These are phyloP conservation scores for Holcopasites calliopsidis DNA, from an alignment of 1,140 invertebrate species.

Conservation along the genomic window DNA sequence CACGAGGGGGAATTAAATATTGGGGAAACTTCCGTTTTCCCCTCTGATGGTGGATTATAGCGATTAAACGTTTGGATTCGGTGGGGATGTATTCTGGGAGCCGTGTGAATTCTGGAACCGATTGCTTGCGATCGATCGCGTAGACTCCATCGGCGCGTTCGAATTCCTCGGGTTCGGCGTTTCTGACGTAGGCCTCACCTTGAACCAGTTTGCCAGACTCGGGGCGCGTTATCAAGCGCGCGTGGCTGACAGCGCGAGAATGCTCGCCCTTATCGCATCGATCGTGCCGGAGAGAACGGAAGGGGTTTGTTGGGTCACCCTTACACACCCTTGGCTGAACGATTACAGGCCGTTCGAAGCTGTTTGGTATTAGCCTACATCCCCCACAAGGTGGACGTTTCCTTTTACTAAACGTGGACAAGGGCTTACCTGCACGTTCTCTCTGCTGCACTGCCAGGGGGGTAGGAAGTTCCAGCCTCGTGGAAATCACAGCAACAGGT, in stretches of 20 bases:
- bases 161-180: slow-evolving; percentile 41
- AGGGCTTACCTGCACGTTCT: slow-evolving; percentile 28
- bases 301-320: not conserved
- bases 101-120: too few species aligned
- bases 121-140: slow-evolving; percentile 35
- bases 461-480: slow-evolving; percentile 27
- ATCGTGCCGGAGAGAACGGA: not conserved
- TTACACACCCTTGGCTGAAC: slow-evolving; percentile 1
- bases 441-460: not conserved
- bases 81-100: too few species aligned
- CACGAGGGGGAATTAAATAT: not conserved
- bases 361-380: not conserved
- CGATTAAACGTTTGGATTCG: too few species aligned
- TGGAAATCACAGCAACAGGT: slow-evolving; percentile 70
- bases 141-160: slow-evolving; percentile 18
- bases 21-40: too few species aligned
- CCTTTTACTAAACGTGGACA: not conserved
- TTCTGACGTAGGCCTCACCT: slow-evolving; percentile 49
- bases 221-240: slow-evolving; percentile 20
- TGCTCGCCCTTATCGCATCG: slow-evolving; percentile 44
- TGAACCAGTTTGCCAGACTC: slow-evolving; percentile 42
- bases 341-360: slow-evolving; percentile 29
- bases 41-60: too few species aligned
- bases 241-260: slow-evolving; percentile 5
- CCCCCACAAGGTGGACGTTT: not conserved